A percentile compares a stretch with the other conserved stretches of the same genome.
phyloP scores from a whole-genome alignment of 2,113 vertebrate species.

The Poicephalus meyeri region DNA sequence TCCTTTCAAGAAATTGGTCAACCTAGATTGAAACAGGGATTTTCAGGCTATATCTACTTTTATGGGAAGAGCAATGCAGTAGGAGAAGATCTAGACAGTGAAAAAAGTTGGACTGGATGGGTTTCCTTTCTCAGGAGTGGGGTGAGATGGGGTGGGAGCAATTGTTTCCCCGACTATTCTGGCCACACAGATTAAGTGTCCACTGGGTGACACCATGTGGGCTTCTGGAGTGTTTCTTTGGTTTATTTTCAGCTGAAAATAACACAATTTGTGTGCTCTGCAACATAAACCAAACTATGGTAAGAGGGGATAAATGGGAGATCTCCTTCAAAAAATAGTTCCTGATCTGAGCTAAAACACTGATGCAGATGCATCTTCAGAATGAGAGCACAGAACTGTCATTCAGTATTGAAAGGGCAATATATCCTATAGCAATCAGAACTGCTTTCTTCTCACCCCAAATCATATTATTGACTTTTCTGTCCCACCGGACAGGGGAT shows the following conservation, averaged over 20 bases:
- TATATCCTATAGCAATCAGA: not conserved
- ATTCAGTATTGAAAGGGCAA: not conserved
- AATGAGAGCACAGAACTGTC: not conserved
- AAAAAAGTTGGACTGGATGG: not conserved
- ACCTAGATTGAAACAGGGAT: not conserved
- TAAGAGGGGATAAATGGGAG: not conserved
- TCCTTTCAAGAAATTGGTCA: not conserved
- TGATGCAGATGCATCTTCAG: not conserved
- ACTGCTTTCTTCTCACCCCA: not conserved
- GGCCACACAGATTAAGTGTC: not conserved
- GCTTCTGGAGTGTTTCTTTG: not conserved
- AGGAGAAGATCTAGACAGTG: not conserved
- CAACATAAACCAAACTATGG: not conserved
- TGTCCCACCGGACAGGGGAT: not conserved
- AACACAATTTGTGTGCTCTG: rapidly evolving
- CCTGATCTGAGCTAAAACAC: not conserved
- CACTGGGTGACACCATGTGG: not conserved
- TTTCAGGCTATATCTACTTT: not conserved
- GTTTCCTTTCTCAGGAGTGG: not conserved
- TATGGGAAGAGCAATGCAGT: not conserved
- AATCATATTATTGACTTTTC: not conserved
- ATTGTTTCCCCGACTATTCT: not conserved
- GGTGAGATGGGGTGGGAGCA: not conserved
- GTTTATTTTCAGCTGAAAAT: not conserved
- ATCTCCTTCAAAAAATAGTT: not conserved